Evolutionary conservation across 2,797 vertebrate species (phyloP).

Genomic region (Gobionotothen gibberifrons): DNA sequence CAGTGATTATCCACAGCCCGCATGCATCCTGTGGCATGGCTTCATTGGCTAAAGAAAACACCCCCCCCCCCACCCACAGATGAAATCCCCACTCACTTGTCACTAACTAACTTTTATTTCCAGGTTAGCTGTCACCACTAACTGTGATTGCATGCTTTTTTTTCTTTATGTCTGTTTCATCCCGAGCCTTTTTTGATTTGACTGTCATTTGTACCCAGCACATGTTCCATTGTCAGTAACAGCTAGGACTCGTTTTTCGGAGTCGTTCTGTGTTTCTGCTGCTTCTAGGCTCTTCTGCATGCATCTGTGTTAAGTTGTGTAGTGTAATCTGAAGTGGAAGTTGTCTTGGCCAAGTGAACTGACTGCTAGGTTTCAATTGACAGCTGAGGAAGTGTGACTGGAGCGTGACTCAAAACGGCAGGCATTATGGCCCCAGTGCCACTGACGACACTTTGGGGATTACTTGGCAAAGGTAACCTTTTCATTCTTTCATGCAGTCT

Average conservation of each 20-base stretch:
- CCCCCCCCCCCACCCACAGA: conserved; percentile 44
- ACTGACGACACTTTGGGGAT: conserved; percentile 99
- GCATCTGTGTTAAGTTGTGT: conserved; percentile 76
- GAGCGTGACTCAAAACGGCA: conserved; percentile 99
- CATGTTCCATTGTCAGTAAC: conserved; percentile 33
- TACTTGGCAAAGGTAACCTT: conserved; percentile 99
- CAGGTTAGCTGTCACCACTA: conserved; percentile 79
- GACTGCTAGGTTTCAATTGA: conserved; percentile 99
- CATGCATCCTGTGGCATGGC: conserved; percentile 78
- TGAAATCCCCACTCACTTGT: conserved; percentile 66
- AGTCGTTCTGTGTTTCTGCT: conserved; percentile 26
- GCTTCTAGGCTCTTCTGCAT: conserved; percentile 67
- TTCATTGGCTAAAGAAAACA: conserved; percentile 47
- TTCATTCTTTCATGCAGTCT: conserved; percentile 94
- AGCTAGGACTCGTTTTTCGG: conserved; percentile 30
- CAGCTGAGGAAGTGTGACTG: conserved; percentile 99
- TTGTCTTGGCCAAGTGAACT: conserved; percentile 97
- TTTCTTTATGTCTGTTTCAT: conserved; percentile 60
- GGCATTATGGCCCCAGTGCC: conserved; percentile 99
- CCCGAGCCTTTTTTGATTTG: conserved; percentile 50
- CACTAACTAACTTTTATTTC: conserved; percentile 81
- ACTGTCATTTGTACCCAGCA: conserved; percentile 35
- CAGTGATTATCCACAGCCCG: conserved; percentile 59
- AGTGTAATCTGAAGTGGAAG: conserved; percentile 85
- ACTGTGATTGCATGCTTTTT: conserved; percentile 80